A percentile compares a stretch with the other conserved stretches of the same genome.
Conservation (phyloP, 1,140 invertebrate genomes). For the Mya arenaria region DNA sequence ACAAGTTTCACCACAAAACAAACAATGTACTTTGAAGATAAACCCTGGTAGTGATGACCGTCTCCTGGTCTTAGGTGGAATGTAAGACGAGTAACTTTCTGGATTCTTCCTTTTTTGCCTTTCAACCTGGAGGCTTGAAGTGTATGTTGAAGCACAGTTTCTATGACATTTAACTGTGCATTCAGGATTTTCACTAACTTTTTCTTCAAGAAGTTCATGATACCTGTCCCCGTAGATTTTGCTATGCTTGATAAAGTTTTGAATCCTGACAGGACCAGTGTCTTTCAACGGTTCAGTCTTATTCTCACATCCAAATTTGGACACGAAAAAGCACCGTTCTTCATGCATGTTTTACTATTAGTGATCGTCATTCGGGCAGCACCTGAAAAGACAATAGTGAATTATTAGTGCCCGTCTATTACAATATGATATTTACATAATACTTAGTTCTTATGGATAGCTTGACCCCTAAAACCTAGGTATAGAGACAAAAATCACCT, state of each 20-base stretch:
- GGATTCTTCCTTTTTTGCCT: not conserved
- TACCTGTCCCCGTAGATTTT: conserved; percentile 3
- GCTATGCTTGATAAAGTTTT: not conserved
- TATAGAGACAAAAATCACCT: too few relatives aligned
- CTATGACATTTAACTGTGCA: conserved; percentile 8
- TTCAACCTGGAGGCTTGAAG: conserved; percentile 1
- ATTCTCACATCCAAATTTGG: too few relatives aligned
- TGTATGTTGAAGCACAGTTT: conserved; percentile 32
- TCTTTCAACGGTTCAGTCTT: not conserved
- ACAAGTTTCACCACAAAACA: conserved; percentile 22
- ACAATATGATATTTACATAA: too few relatives aligned
- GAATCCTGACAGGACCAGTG: not conserved
- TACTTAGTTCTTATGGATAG: too few relatives aligned
- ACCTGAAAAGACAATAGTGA: too few relatives aligned
- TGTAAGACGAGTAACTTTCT: not conserved
- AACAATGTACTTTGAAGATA: conserved; percentile 14
- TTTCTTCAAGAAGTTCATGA: conserved; percentile 14
- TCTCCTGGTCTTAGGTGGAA: not conserved
- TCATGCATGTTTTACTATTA: too few relatives aligned
- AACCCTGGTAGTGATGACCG: not conserved
- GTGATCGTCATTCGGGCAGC: too few relatives aligned
- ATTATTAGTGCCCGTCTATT: too few relatives aligned
- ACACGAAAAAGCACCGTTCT: too few relatives aligned
- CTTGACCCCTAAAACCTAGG: too few relatives aligned
- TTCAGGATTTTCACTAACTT: not conserved